phyloP scores from a whole-genome alignment of 2,888 invertebrate species.

The Idaea straminata region DNA sequence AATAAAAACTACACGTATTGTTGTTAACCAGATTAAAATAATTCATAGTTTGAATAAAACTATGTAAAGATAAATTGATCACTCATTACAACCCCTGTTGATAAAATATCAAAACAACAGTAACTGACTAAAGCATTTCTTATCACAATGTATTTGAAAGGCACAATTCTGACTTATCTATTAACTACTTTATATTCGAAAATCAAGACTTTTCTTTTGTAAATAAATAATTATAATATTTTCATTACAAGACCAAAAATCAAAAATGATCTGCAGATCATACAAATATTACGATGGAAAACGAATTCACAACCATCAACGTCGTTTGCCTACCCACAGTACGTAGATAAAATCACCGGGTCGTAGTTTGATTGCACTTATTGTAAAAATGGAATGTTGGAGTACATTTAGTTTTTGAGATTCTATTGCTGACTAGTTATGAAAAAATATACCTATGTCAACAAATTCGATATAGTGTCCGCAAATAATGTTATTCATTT shows the following conservation, averaged over 20 bases:
- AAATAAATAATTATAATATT: no score
- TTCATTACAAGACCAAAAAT: no score
- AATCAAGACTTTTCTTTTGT: not conserved
- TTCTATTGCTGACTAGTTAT: constrained; percentile 4
- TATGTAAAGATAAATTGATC: not conserved
- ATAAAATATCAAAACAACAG: not conserved
- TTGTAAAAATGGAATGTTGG: not conserved
- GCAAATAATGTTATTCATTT: not conserved
- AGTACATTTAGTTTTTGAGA: not conserved
- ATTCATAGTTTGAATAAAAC: not conserved
- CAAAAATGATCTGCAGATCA: no score
- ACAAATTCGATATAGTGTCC: not conserved
- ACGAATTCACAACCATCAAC: not conserved
- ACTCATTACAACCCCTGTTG: not conserved
- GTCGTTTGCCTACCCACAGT: no score
- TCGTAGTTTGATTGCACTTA: not conserved
- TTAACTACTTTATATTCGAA: not conserved
- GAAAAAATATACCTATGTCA: not conserved
- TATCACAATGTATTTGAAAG: not conserved
- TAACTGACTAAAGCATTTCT: not conserved
- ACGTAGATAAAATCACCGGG: no score
- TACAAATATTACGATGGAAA: not conserved
- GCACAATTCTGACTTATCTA: not conserved
- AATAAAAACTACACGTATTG: not conserved
- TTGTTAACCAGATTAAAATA: not conserved